Evolutionary conservation across 2,797 vertebrate species (phyloP).

Genomic region (Hozukius guyotensis): DNA sequence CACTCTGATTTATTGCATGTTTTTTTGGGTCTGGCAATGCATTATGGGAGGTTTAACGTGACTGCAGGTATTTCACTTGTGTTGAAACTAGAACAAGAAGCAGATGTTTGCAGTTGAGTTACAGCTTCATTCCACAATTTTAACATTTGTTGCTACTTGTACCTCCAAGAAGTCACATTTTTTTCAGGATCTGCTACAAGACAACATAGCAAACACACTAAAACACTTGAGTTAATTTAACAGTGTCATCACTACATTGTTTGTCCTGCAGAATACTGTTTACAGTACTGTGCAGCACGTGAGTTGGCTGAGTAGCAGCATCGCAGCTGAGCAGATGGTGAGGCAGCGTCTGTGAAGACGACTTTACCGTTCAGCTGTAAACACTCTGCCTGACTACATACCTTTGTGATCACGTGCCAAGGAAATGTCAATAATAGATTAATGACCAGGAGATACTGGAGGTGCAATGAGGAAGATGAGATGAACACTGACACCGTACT

Average conservation of each 20-base stretch:
- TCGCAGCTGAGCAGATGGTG: conserved; percentile 58
- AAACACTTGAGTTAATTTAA: conserved; percentile 8
- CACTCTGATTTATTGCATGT: conserved; percentile 18
- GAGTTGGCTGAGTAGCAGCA: conserved; percentile 26
- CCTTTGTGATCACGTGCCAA: conserved; percentile 7
- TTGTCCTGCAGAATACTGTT: conserved; percentile 39
- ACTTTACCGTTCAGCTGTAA: conserved; percentile 48
- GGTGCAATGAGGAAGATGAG: conserved; percentile 9
- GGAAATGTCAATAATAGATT: conserved; percentile 21
- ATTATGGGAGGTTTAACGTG: conserved; percentile 6
- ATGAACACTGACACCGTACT: conserved; percentile 4
- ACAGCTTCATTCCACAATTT: conserved; percentile 18
- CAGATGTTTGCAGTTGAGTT: conserved; percentile 12
- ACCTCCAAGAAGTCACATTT: background rate
- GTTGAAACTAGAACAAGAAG: conserved; percentile 32
- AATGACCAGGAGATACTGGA: conserved; percentile 17
- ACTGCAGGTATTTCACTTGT: conserved; percentile 10
- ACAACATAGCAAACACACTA: background rate
- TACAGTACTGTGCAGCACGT: conserved; percentile 16
- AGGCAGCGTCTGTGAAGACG: conserved; percentile 38
- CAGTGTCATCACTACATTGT: background rate
- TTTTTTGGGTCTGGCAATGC: background rate
- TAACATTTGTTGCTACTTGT: background rate
- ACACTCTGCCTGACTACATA: background rate
- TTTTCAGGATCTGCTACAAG: background rate